These are phyloP conservation scores for Heliothis subflexa DNA, from an alignment of 1,140 invertebrate species.

Conservation along the genomic window DNA sequence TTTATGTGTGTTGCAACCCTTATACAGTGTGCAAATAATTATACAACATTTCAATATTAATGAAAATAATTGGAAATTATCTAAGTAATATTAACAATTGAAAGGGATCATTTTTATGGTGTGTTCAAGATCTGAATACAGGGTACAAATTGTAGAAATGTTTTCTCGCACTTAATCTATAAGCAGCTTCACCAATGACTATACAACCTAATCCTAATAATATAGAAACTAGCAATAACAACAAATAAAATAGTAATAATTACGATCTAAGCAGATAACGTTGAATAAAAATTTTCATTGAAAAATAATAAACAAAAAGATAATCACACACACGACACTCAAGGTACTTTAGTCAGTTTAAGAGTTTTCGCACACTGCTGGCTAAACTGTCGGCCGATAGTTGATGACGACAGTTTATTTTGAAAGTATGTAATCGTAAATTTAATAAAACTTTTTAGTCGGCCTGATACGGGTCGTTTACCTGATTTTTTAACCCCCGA, in stretches of 20 bases:
- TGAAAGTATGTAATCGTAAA: neutral
- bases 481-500: too few relatives aligned
- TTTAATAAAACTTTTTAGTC: too few relatives aligned
- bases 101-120: neutral
- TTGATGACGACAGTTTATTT: too few relatives aligned
- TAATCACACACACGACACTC: slow-evolving; percentile 60
- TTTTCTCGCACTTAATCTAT: slow-evolving; percentile 8
- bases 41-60: neutral
- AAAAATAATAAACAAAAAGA: slow-evolving; percentile 58
- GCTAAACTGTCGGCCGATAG: too few relatives aligned
- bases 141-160: neutral
- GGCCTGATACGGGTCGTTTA: too few relatives aligned
- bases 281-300: slow-evolving; percentile 64
- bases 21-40: neutral
- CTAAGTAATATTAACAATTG: neutral
- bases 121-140: too few relatives aligned
- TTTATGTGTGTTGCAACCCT: too few relatives aligned
- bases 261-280: slow-evolving; percentile 60
- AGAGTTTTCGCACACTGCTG: neutral
- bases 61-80: too few relatives aligned
- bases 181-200: slow-evolving; percentile 7
- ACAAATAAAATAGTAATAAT: slow-evolving; percentile 56
- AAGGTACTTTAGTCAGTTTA: slow-evolving; percentile 19
- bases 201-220: slow-evolving; percentile 22
- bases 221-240: slow-evolving; percentile 47